A percentile compares a stretch with the other conserved stretches of the same genome.
Evolutionary conservation across 2,797 vertebrate species (phyloP).

Genomic region (Glyptemys insculpta): DNA sequence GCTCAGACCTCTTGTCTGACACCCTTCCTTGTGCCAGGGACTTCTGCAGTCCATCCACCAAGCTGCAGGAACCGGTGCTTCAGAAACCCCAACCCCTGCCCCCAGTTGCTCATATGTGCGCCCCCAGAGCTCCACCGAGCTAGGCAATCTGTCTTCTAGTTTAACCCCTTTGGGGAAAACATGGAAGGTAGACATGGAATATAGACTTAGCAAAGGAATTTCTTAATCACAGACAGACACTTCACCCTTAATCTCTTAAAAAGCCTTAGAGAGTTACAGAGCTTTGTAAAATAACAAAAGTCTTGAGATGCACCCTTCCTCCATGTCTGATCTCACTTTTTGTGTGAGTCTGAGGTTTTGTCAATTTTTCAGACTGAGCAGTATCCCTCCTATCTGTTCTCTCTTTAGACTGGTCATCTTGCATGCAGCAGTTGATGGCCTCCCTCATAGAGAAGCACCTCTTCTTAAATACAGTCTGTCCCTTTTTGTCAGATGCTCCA

Average conservation of each 20-base stretch:
- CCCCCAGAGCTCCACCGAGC: background rate
- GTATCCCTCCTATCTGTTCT: background rate
- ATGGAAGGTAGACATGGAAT: background rate
- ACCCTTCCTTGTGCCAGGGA: background rate
- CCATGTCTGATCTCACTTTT: background rate
- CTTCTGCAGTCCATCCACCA: background rate
- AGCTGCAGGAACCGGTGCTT: background rate
- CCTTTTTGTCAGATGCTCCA: background rate
- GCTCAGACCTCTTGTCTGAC: background rate
- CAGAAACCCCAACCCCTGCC: background rate
- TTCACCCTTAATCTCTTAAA: background rate
- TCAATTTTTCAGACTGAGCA: rapidly evolving
- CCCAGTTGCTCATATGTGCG: background rate
- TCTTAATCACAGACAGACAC: background rate
- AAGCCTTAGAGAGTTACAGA: background rate
- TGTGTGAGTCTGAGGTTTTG: background rate
- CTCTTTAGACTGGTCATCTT: background rate
- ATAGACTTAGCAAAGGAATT: background rate
- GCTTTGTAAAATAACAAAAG: background rate
- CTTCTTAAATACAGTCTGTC: background rate
- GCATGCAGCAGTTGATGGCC: background rate
- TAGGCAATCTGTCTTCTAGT: background rate
- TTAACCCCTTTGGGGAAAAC: background rate
- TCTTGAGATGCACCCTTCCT: background rate
- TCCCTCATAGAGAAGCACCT: background rate